phyloP scores from a whole-genome alignment of 2,113 vertebrate genomes.

The Cyprichromis sp. region DNA sequence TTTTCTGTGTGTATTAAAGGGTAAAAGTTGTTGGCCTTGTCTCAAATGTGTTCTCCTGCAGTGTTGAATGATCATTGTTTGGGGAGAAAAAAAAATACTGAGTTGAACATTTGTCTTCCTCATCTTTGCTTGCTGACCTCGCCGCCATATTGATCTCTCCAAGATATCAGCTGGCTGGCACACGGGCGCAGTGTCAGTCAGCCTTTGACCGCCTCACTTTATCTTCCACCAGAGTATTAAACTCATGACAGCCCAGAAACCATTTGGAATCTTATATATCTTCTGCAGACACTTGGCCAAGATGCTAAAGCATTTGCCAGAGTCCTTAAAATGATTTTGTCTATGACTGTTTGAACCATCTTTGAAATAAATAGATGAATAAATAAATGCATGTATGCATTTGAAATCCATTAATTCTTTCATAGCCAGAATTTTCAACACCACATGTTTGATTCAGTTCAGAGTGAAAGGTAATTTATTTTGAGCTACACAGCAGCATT shows the following conservation, averaged over 20 bases:
- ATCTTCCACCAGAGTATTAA: slow-evolving; percentile 19
- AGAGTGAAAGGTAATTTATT: slow-evolving; percentile 23
- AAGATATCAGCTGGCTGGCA: slow-evolving; percentile 24
- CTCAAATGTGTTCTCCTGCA: not conserved
- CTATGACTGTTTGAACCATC: not conserved
- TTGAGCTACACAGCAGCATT: not conserved
- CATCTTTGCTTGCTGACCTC: slow-evolving; percentile 41
- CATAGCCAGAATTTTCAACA: not conserved
- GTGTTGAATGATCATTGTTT: not conserved
- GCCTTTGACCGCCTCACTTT: slow-evolving; percentile 26
- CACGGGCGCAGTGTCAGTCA: not conserved
- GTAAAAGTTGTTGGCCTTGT: not conserved
- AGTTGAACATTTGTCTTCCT: slow-evolving; percentile 39
- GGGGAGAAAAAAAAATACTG: not conserved
- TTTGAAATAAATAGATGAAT: not conserved
- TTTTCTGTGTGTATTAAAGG: not conserved
- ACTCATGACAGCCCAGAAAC: not conserved
- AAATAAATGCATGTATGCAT: not conserved
- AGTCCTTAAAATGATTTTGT: not conserved
- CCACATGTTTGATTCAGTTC: slow-evolving; percentile 10
- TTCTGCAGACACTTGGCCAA: not conserved
- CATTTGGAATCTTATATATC: not conserved
- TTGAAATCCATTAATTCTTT: not conserved
- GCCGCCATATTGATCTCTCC: slow-evolving; percentile 29
- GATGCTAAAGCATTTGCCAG: not conserved